Percentiles rank a stretch among this genome's conserved stretches.
phyloP scores from a whole-genome alignment of 2,888 invertebrate species.

The Drosophila nr. fundita region DNA sequence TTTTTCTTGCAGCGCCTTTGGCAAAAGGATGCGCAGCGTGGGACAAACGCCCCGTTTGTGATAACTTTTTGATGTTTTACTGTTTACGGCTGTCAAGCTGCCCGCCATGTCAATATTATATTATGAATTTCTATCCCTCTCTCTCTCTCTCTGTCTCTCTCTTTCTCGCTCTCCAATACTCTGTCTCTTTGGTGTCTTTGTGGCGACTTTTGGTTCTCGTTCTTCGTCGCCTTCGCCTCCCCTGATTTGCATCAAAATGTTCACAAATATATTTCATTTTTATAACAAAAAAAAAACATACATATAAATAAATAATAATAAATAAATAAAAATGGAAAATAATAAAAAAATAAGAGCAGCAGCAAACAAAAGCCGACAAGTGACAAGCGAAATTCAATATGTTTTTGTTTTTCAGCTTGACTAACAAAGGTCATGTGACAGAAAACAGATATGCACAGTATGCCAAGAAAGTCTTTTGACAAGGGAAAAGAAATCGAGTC shows the following conservation, averaged over 20 bases:
- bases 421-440: conserved; percentile 24
- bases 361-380: conserved; percentile 47
- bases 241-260: conserved; percentile 76
- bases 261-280: conserved; percentile 70
- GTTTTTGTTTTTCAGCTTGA: conserved; percentile 57
- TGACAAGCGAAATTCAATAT: conserved; percentile 66
- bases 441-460: conserved; percentile 1
- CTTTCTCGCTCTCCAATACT: background rate
- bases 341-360: conserved; percentile 22
- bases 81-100: conserved; percentile 77
- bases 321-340: conserved; percentile 21
- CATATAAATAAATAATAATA: conserved; percentile 28
- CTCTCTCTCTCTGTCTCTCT: conserved; percentile 1
- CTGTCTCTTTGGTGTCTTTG: conserved; percentile 22
- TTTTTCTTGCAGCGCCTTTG: conserved; percentile 55
- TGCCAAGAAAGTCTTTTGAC: background rate
- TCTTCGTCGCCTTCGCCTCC: conserved; percentile 29
- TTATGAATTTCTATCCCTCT: conserved; percentile 55
- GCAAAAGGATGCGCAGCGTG: conserved; percentile 37
- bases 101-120: conserved; percentile 71
- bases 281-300: conserved; percentile 30
- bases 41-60: conserved; percentile 47
- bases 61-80: conserved; percentile 79
- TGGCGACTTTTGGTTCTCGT: conserved; percentile 33
- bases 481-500: background rate